These are phyloP conservation scores for Brachionus calyciflorus DNA, from an alignment of 1,140 invertebrate genomes.

Conservation along the genomic window DNA sequence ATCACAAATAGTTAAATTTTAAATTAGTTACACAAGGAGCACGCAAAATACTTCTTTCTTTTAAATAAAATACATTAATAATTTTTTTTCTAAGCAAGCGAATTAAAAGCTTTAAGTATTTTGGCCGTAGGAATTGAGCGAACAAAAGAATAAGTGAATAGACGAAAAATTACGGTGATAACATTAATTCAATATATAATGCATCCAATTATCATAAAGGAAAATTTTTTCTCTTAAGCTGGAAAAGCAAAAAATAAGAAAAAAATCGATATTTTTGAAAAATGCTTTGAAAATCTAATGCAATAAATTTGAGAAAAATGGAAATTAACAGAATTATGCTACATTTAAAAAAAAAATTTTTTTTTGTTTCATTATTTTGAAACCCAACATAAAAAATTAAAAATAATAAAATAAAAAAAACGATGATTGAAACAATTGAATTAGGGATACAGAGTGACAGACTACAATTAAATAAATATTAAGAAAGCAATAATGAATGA, in stretches of 20 bases:
- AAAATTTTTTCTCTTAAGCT: conserved; percentile 13
- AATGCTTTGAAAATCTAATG: not conserved
- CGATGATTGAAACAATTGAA: too few relatives aligned
- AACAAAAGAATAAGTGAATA: not conserved
- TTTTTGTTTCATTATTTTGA: conserved; percentile 7
- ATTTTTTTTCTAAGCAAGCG: too few relatives aligned
- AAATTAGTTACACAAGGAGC: too few relatives aligned
- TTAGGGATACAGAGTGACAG: too few relatives aligned
- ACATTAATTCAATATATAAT: not conserved
- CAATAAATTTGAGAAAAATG: not conserved
- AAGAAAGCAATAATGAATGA: too few relatives aligned
- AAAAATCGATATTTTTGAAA: conserved; percentile 37
- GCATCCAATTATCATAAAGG: conserved; percentile 19
- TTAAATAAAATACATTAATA: too few relatives aligned
- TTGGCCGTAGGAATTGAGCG: not conserved
- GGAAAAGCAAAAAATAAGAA: not conserved
- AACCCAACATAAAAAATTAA: not conserved
- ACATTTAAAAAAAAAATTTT: too few relatives aligned
- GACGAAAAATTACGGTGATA: not conserved
- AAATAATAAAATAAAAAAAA: too few relatives aligned
- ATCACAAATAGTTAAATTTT: too few relatives aligned
- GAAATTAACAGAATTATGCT: conserved; percentile 25
- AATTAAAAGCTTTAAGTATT: not conserved
- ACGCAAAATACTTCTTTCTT: too few relatives aligned
- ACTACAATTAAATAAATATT: too few relatives aligned